Conservation (phyloP, 2,797 vertebrate species). For the Otus scops region DNA sequence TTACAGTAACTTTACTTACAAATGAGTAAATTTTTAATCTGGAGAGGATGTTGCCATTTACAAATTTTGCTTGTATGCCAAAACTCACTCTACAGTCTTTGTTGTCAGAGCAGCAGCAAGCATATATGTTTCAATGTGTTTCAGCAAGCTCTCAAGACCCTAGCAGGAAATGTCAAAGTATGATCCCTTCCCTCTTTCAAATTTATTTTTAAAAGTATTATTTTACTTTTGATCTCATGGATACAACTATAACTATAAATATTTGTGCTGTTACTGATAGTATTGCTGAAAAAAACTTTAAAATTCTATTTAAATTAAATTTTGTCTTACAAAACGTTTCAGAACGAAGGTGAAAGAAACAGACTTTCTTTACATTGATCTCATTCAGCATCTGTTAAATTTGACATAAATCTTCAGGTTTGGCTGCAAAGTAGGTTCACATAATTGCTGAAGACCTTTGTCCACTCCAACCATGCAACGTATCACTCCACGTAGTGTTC, state of each 20-base stretch:
- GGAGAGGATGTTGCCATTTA: neutral
- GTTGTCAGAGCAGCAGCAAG: neutral
- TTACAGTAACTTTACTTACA: neutral
- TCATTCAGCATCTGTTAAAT: neutral
- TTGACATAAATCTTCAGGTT: neutral
- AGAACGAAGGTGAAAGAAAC: neutral
- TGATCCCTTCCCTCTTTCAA: neutral
- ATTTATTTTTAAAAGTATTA: neutral
- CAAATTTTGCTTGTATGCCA: neutral
- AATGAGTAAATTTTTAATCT: neutral
- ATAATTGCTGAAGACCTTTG: neutral
- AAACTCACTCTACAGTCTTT: neutral
- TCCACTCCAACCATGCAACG: neutral
- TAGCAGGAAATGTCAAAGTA: neutral
- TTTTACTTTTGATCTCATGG: neutral
- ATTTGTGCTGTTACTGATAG: neutral
- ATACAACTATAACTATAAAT: neutral
- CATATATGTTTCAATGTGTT: neutral
- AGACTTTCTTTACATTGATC: fast-evolving
- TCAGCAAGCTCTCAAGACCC: neutral
- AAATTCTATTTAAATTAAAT: neutral
- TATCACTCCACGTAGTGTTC: neutral
- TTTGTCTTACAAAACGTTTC: neutral
- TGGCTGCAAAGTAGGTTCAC: neutral
- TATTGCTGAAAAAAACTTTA: neutral